Conservation (phyloP, 2,113 vertebrate genomes). For the Sapajus apella region DNA sequence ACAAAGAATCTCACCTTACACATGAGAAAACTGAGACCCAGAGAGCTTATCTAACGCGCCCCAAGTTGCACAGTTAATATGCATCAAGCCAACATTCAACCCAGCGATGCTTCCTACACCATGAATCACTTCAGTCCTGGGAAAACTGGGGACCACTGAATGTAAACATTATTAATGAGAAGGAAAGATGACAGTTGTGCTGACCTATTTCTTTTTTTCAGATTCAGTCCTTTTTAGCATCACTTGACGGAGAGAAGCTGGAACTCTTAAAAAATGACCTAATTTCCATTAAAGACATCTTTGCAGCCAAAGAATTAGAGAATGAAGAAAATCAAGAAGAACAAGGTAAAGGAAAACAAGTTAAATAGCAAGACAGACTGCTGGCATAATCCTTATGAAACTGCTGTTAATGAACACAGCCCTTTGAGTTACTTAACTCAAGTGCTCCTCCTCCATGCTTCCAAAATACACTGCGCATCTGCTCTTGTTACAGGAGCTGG, state of each 20-base stretch:
- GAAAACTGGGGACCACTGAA: neutral
- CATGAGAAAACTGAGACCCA: neutral
- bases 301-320: slow-evolving; percentile 88
- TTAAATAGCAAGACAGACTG: neutral
- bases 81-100: neutral
- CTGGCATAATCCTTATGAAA: too few relatives aligned
- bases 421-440: neutral
- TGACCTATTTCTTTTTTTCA: slow-evolving; percentile 79
- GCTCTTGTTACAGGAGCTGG: neutral
- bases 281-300: slow-evolving; percentile 94
- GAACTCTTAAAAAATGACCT: slow-evolving; percentile 92
- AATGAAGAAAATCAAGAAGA: slow-evolving; percentile 80
- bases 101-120: fast-evolving
- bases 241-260: slow-evolving; percentile 88
- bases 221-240: slow-evolving; percentile 93
- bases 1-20: neutral
- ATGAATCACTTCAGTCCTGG: neutral
- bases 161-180: neutral
- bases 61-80: neutral
- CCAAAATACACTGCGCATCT: neutral
- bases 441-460: neutral
- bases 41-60: neutral
- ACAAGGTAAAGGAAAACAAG: slow-evolving; percentile 88
- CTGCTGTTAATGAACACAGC: neutral
- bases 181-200: slow-evolving; percentile 6